Percentiles rank a stretch among this genome's conserved stretches.
phyloP scores from a whole-genome alignment of 37 sponge, comb jelly and placozoan species.

The Theonella swinhoei region DNA sequence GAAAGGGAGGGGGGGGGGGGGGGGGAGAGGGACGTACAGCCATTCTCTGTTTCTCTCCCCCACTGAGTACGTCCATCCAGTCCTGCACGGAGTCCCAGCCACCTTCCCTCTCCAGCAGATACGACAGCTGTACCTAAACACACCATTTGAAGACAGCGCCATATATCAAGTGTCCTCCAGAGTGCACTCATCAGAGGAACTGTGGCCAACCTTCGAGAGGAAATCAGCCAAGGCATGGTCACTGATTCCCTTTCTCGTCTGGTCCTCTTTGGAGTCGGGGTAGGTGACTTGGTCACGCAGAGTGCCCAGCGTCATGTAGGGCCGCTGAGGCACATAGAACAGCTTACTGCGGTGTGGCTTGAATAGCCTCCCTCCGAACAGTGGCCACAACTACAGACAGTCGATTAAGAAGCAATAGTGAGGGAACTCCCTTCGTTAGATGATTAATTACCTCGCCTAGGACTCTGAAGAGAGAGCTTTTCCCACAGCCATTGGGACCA shows the following conservation, averaged over 20 bases:
- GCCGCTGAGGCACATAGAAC: conserved; percentile 94
- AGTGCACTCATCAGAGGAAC: too few species aligned
- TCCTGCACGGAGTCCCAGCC: conserved; percentile 90
- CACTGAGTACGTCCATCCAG: conserved; percentile 98
- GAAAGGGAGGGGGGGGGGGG: neutral
- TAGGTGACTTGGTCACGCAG: conserved; percentile 95
- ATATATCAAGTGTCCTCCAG: neutral
- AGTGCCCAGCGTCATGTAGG: conserved; percentile 94
- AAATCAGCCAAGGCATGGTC: conserved; percentile 71
- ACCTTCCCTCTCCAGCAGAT: conserved; percentile 79
- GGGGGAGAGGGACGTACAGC: conserved; percentile 59
- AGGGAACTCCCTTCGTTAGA: neutral
- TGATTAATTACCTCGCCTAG: conserved; percentile 77
- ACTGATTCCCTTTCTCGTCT: conserved; percentile 67
- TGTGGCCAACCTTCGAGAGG: conserved; percentile 63
- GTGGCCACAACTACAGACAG: conserved; percentile 83
- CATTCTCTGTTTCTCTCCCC: conserved; percentile 96
- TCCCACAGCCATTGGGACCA: conserved; percentile 98
- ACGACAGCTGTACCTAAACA: conserved; percentile 77
- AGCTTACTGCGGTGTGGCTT: conserved; percentile 84
- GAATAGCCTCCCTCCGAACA: conserved; percentile 88
- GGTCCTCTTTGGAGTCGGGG: conserved; percentile 81
- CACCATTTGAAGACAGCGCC: neutral
- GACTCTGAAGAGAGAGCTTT: conserved; percentile 93
- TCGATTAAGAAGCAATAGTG: neutral